phyloP scores from a whole-genome alignment of 1,140 invertebrate species.

The Drosophila baimaii region DNA sequence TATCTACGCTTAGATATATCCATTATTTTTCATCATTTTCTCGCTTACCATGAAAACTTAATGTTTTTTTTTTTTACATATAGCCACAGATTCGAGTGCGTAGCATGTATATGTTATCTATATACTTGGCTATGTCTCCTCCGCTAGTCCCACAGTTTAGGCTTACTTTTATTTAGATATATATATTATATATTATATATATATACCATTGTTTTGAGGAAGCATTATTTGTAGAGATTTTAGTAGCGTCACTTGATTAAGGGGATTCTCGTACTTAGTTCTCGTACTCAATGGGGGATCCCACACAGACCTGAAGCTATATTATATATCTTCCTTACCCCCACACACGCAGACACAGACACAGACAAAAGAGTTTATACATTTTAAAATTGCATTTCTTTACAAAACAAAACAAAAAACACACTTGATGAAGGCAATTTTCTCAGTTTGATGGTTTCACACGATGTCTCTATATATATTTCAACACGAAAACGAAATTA shows the following conservation, averaged over 20 bases:
- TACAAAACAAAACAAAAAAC: conserved; percentile 22
- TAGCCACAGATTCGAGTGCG: conserved; percentile 51
- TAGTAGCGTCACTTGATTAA: conserved; percentile 35
- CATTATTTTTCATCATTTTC: conserved; percentile 56
- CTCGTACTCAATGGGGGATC: conserved; percentile 54
- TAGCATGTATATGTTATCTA: conserved; percentile 39
- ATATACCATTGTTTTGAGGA: conserved; percentile 42
- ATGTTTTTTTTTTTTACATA: conserved; percentile 35
- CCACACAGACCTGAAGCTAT: conserved; percentile 30
- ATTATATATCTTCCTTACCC: conserved; percentile 19
- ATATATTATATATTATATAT: conserved; percentile 35
- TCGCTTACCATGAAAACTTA: conserved; percentile 38
- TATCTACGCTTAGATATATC: conserved; percentile 39
- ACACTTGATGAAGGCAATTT: conserved; percentile 69
- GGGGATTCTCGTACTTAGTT: conserved; percentile 72
- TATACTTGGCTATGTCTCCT: conserved; percentile 49
- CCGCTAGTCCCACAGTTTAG: conserved; percentile 46
- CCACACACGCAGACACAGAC: conserved; percentile 24
- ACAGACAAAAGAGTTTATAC: conserved; percentile 47
- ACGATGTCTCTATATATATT: conserved; percentile 56
- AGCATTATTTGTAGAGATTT: conserved; percentile 58
- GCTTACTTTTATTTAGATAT: conserved; percentile 48
- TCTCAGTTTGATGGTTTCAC: conserved; percentile 83
- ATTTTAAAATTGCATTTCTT: conserved; percentile 79
- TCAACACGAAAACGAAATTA: conserved; percentile 49